Evolutionary conservation across 1,140 invertebrate species (phyloP).

Genomic region (Drosophila sechellia): DNA sequence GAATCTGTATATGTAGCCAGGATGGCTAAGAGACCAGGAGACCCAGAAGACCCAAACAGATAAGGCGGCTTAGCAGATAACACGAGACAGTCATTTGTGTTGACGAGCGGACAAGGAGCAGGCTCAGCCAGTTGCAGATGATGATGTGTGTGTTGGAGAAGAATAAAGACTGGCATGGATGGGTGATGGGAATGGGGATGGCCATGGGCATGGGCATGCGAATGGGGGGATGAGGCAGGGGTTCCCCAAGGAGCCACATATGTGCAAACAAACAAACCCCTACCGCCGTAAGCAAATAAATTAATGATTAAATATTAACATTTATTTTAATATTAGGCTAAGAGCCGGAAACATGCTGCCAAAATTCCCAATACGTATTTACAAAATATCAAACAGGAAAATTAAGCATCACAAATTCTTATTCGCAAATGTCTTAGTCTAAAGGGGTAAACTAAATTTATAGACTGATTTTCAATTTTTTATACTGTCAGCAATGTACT

Average conservation of each 20-base stretch:
- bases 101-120: conserved; percentile 57
- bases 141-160: conserved; percentile 12
- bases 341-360: too few species aligned
- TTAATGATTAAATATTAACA: too few species aligned
- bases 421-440: too few species aligned
- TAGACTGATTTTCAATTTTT: too few species aligned
- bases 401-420: too few species aligned
- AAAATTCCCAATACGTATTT: too few species aligned
- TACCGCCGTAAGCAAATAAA: too few species aligned
- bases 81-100: conserved; percentile 79
- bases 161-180: not conserved
- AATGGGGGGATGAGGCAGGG: not conserved
- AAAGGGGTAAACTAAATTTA: too few species aligned
- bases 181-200: not conserved
- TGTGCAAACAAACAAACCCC: conserved; percentile 14
- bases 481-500: too few species aligned
- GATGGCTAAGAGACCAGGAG: not conserved
- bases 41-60: conserved; percentile 39
- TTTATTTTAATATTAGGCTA: too few species aligned
- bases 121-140: conserved; percentile 30
- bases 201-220: too few species aligned
- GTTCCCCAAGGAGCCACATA: conserved; percentile 15
- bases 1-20: not conserved
- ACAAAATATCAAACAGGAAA: too few species aligned
- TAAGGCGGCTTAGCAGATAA: conserved; percentile 80